Evolutionary conservation across 2,113 vertebrate genomes (phyloP).

Genomic region (Menidia beryllina): DNA sequence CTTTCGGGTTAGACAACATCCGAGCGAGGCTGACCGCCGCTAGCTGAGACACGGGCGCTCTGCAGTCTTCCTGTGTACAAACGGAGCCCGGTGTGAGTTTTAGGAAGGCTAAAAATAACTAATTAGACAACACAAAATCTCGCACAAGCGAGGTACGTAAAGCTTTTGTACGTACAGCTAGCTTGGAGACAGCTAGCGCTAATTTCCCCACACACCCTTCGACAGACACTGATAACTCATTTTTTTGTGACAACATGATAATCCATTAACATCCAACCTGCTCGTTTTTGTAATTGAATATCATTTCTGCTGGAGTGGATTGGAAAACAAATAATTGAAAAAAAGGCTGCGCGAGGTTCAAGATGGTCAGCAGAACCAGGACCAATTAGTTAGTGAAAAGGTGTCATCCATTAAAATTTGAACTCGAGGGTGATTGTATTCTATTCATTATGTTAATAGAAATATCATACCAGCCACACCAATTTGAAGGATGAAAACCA

Average conservation of each 20-base stretch:
- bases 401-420: slow-evolving; percentile 48
- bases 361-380: slow-evolving; percentile 46
- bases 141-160: background rate
- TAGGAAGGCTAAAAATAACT: slow-evolving; percentile 7
- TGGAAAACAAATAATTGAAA: slow-evolving; percentile 74
- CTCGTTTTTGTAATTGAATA: slow-evolving; percentile 65
- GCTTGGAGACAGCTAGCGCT: background rate
- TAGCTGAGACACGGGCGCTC: slow-evolving; percentile 2
- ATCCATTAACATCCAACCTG: slow-evolving; percentile 28
- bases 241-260: background rate
- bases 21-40: slow-evolving; percentile 24
- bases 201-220: background rate
- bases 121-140: background rate
- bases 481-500: slow-evolving; percentile 1
- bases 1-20: slow-evolving; percentile 22
- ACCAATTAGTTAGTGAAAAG: slow-evolving; percentile 64
- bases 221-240: background rate
- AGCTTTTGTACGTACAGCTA: background rate
- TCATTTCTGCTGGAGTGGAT: slow-evolving; percentile 59
- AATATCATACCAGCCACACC: slow-evolving; percentile 22
- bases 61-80: background rate
- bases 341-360: slow-evolving; percentile 52
- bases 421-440: slow-evolving; percentile 24
- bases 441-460: slow-evolving; percentile 56
- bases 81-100: background rate